Conservation (phyloP, 1,140 invertebrate genomes). For the Octopus sinensis region DNA sequence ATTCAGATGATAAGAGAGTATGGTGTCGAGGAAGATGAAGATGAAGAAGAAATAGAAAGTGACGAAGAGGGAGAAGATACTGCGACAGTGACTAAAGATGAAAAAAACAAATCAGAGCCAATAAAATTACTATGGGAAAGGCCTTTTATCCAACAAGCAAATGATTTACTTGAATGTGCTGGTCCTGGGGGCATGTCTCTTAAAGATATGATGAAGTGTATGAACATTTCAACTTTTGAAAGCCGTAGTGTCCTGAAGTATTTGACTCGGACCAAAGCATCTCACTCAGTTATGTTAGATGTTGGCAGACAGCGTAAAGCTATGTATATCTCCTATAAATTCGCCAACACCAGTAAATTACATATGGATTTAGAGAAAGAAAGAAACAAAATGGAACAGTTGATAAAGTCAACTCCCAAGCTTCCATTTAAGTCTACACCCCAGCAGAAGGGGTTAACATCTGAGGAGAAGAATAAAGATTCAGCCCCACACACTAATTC, state of each 20-base stretch:
- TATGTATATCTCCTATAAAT: neutral
- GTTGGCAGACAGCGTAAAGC: neutral
- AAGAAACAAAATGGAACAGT: slow-evolving; percentile 4
- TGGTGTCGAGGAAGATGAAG: slow-evolving; percentile 7
- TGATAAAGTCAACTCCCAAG: neutral
- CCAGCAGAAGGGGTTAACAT: neutral
- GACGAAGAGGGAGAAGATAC: slow-evolving; percentile 3
- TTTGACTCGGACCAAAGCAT: neutral
- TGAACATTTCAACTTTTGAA: slow-evolving; percentile 3
- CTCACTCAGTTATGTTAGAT: neutral
- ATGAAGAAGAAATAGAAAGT: neutral
- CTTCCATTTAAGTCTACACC: neutral
- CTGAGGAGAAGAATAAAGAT: neutral
- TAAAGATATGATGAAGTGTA: slow-evolving; percentile 1
- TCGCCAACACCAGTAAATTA: neutral
- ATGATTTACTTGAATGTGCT: neutral
- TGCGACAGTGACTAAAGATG: neutral
- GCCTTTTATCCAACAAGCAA: slow-evolving; percentile 6
- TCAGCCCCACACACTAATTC: neutral
- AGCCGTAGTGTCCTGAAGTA: slow-evolving; percentile 8
- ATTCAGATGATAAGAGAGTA: neutral
- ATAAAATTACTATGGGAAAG: neutral
- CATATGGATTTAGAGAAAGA: slow-evolving; percentile 8
- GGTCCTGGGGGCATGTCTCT: slow-evolving; percentile 4
- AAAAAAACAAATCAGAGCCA: neutral